Base-by-base conservation (phyloP, 2,113 vertebrate genomes). In the Labrus mixtus region DNA sequence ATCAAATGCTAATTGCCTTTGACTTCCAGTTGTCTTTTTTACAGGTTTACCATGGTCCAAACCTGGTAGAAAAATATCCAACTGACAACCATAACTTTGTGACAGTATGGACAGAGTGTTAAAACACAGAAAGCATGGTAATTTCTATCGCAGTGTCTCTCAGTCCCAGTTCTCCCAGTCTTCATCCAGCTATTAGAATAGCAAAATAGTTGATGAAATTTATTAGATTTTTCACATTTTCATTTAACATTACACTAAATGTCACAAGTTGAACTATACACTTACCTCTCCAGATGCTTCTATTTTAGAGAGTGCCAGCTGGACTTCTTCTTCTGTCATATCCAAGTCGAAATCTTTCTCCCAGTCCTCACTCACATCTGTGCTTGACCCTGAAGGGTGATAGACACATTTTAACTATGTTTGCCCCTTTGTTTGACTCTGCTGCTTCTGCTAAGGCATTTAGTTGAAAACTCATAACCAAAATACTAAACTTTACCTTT, bases 91-190 rank as follows among this genome's bases (percentile, higher is more conserved):
- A 87, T 90, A 90, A 91, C 87, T 90, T 90, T 79, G 90, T 90
- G 91, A 91, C 89, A 66, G 88, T 85, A 83, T 86, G 87, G 91
- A 94, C 90, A 91, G 90, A 87, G 87, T 90, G 79, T 92, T 90
- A 90, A 87, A 92, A 92, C 85, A 93, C 81, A 63, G 82, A 74
- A 90, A 89, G 92, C 90, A 87, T 85, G 89, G 88, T 82, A 66
- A 69, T 81, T 73, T 1, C 17, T 77, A 81, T 64, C 29, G 71
- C 54, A 1, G 69, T 33, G 48, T 50, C 59, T 20, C 87, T 96
- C 94, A 99, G 75, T 99, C 96, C 98, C 98, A 99, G 93, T 98
- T 96, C 89, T 98, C 97, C 98, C 98, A 99, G 85, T 99, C 97
- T 81, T 96, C 97, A 11, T 98, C 98, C 93, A 99, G 88, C 97